Conservation (phyloP, 2,888 invertebrate genomes). For the Sesia bembeciformis region DNA sequence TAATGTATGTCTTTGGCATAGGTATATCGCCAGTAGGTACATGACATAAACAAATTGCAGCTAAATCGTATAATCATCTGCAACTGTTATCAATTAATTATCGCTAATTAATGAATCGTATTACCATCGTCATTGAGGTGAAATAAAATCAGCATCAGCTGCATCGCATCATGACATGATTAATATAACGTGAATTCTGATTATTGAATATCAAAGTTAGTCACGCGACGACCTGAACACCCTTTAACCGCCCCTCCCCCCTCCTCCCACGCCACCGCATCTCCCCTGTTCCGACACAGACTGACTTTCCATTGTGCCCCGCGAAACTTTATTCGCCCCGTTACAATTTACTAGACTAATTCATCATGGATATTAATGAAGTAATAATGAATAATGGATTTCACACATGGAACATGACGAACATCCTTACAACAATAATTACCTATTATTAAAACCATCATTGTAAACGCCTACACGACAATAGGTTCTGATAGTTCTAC, state of each 20-base stretch:
- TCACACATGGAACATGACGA: neutral
- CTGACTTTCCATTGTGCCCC: constrained; percentile 4
- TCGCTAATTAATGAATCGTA: constrained; percentile 7
- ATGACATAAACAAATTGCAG: neutral
- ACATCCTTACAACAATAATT: neutral
- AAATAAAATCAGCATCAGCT: constrained; percentile 5
- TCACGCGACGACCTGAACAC: constrained; percentile 1
- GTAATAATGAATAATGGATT: neutral
- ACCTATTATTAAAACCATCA: neutral
- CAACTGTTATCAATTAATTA: constrained; percentile 10
- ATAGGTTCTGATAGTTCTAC: too few species aligned
- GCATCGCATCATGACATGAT: constrained; percentile 1
- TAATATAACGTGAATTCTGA: constrained; percentile 5
- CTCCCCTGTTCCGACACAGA: neutral
- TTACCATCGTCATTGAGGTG: constrained; percentile 4
- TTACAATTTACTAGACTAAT: constrained; percentile 13
- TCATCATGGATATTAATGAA: constrained; percentile 10
- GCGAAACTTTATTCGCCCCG: constrained; percentile 8
- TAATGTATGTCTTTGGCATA: neutral
- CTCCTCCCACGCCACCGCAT: neutral
- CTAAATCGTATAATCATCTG: constrained; percentile 4
- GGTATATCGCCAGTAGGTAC: neutral
- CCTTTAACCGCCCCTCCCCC: neutral
- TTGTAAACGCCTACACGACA: neutral
- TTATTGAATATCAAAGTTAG: constrained; percentile 14